These are phyloP conservation scores for Harpagifer antarcticus DNA, from an alignment of 2,797 vertebrate species.

Conservation along the genomic window DNA sequence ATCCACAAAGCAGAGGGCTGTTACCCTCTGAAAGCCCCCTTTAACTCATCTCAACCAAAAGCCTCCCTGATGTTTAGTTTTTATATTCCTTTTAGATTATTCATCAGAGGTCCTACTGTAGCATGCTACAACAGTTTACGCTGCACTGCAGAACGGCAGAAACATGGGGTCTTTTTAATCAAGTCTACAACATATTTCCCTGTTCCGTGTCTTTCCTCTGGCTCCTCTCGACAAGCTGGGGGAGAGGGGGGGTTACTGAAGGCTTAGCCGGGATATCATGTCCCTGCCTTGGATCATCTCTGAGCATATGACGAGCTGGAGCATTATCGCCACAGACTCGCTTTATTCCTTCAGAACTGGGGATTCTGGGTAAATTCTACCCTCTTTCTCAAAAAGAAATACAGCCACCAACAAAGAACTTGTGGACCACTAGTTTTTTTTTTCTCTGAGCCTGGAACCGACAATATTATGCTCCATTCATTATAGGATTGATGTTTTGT, in stretches of 20 bases:
- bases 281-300: conserved; percentile 80
- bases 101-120: conserved; percentile 14
- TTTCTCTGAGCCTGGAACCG: conserved; percentile 13
- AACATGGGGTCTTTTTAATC: conserved; percentile 65
- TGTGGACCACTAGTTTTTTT: neutral
- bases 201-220: conserved; percentile 59
- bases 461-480: conserved; percentile 11
- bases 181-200: conserved; percentile 68
- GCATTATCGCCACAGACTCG: conserved; percentile 72
- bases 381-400: conserved; percentile 45
- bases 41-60: conserved; percentile 40
- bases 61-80: conserved; percentile 28
- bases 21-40: conserved; percentile 36
- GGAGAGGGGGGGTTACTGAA: conserved; percentile 49
- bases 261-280: conserved; percentile 81
- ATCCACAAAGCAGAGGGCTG: conserved; percentile 38
- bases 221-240: conserved; percentile 52
- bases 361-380: conserved; percentile 70
- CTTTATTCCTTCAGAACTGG: conserved; percentile 67
- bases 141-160: conserved; percentile 35
- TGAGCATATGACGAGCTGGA: conserved; percentile 77
- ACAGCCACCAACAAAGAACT: conserved; percentile 42
- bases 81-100: conserved; percentile 18
- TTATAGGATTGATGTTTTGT: neutral
- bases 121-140: conserved; percentile 42